Evolutionary conservation across 1,140 invertebrate genomes (phyloP).

Genomic region (Acromyrmex heyeri): DNA sequence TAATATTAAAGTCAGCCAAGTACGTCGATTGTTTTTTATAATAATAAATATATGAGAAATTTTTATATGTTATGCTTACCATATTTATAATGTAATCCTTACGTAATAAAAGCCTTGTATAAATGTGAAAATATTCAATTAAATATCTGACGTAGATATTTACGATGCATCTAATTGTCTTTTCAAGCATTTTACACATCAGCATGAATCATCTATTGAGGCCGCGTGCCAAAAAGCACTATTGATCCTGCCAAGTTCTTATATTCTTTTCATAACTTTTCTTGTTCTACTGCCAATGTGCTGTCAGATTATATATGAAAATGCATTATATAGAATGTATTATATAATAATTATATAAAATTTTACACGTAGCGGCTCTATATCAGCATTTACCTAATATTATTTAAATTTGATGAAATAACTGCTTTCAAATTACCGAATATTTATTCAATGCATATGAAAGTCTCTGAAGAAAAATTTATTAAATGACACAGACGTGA

Average conservation of each 20-base stretch:
- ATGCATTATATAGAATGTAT: not conserved
- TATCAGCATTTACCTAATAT: not conserved
- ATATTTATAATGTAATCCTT: not conserved
- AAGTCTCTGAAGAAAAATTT: slow-evolving; percentile 1
- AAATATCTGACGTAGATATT: slow-evolving; percentile 1
- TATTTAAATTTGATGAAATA: not conserved
- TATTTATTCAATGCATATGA: not conserved
- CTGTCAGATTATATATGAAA: not conserved
- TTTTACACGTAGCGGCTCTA: not conserved
- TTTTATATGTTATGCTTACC: not conserved
- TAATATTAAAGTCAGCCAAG: not conserved
- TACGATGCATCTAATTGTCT: not conserved
- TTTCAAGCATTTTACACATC: slow-evolving; percentile 21
- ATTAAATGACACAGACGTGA: not conserved
- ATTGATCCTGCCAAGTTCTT: slow-evolving; percentile 26
- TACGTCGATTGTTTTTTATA: not conserved
- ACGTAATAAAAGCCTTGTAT: not conserved
- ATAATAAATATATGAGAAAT: not conserved
- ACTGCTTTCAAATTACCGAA: not conserved
- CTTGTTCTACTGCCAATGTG: slow-evolving; percentile 20
- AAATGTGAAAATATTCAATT: not conserved
- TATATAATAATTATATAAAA: too few species aligned
- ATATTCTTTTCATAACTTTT: not conserved
- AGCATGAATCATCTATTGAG: not conserved
- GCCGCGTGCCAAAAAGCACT: slow-evolving; percentile 34